These are phyloP conservation scores for Polylopha cassiicola DNA, from an alignment of 2,888 invertebrate genomes.

Conservation along the genomic window DNA sequence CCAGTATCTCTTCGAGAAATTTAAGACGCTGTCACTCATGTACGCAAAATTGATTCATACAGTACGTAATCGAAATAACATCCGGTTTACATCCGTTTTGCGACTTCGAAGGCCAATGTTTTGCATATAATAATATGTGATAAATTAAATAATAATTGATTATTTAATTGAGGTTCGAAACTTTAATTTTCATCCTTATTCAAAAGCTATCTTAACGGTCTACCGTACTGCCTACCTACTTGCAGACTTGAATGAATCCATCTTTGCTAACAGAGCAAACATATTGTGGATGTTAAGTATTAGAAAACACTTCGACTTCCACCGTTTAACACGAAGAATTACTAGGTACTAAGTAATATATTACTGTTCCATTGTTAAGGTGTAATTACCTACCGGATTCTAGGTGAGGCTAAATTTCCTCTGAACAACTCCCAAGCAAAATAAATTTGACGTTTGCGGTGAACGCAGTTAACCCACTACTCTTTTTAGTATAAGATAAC, in stretches of 20 bases:
- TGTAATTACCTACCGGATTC: slow-evolving; percentile 26
- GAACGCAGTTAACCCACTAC: not conserved
- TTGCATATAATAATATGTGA: slow-evolving; percentile 4
- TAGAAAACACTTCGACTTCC: slow-evolving; percentile 38
- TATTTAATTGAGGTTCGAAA: not conserved
- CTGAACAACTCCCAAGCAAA: slow-evolving; percentile 10
- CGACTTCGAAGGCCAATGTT: slow-evolving; percentile 9
- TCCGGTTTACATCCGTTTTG: slow-evolving; percentile 19
- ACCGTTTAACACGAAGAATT: slow-evolving; percentile 22
- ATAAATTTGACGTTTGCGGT: slow-evolving; percentile 7
- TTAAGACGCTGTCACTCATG: slow-evolving; percentile 21
- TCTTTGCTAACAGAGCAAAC: slow-evolving; percentile 48
- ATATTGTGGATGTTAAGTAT: slow-evolving; percentile 47
- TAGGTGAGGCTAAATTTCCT: slow-evolving; percentile 17
- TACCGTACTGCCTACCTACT: slow-evolving; percentile 26
- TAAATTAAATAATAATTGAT: too few species aligned
- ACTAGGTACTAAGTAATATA: slow-evolving; percentile 20
- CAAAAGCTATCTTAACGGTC: slow-evolving; percentile 61
- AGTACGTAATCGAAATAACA: slow-evolving; percentile 20
- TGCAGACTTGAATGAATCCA: slow-evolving; percentile 62
- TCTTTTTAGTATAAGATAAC: too few species aligned
- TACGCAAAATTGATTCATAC: slow-evolving; percentile 16
- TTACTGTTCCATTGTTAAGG: slow-evolving; percentile 26
- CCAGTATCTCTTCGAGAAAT: slow-evolving; percentile 17
- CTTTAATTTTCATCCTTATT: slow-evolving; percentile 23